Base-by-base conservation (phyloP, 2,797 vertebrate genomes). In the Austrolebias charrua region DNA sequence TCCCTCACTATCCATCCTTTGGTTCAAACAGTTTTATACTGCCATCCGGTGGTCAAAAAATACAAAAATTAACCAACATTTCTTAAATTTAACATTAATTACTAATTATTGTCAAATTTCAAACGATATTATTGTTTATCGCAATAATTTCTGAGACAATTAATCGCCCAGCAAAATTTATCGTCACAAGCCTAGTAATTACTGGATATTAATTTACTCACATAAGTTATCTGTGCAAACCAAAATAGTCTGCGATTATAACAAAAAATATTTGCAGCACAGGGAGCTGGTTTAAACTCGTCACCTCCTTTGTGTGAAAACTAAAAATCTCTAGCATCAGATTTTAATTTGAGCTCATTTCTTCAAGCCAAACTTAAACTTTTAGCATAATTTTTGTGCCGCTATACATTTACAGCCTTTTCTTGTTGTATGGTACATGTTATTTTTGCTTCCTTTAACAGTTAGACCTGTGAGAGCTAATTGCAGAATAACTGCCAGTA, bases 401-500 rank as follows among this genome's bases (percentile, higher is more conserved):
- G 31, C 55, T 31, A 44, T 51, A 40, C 49, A 45, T 63, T 29
- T 63, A 12, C 24, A 35, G 11, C 52, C 53, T 13, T 62, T 44
- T 42, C 45, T 69, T 14, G 47, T 33, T 52, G 46, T 35, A n/a
- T n/a, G 43, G 44, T 33, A 40, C 46, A 61, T 73, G 55, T 73
- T 71, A 47, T 44, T 64, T 80, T 20, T 54, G 29, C 71, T 76
- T 86, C 66, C 78, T 84, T 68, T 72, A 67, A 57, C 42, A 69
- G 40, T 51, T 51, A 62, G 40, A 60, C 44, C 38, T 49, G 28
- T 61, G 20, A 33, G 31, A 33, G 2, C 3, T 3, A 13, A 40
- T 13, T 78, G 62, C 6, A 1, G 44, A 81, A 71, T 65, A 70
- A 65, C 67, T 59, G 60, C 24, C 24, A 24, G 24, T 24, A 68